Evolutionary conservation across 2,888 invertebrate species (phyloP).

Genomic region (Drosophila dives): DNA sequence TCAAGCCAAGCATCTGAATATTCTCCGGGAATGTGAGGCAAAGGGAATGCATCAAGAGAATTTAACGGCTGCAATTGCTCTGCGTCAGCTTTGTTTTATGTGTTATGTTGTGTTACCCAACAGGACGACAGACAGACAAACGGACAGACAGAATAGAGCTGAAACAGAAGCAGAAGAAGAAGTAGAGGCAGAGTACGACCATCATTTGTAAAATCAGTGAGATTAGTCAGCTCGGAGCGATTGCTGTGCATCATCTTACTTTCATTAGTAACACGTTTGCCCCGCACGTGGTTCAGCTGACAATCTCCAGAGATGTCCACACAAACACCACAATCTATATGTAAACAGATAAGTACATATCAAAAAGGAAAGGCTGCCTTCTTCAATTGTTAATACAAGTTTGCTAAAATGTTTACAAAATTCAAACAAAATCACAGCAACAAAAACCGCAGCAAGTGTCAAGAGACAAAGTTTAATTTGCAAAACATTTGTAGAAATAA

Average conservation of each 20-base stretch:
- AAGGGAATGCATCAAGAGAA: constrained; percentile 14
- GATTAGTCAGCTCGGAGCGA: constrained; percentile 57
- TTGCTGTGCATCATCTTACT: constrained; percentile 52
- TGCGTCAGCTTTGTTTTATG: constrained; percentile 3
- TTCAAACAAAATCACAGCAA: no score
- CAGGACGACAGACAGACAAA: constrained; percentile 2
- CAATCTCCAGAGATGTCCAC: constrained; percentile 53
- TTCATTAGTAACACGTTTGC: constrained; percentile 79
- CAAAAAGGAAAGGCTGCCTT: background rate
- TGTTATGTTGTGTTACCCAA: constrained; percentile 13
- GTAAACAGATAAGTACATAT: background rate
- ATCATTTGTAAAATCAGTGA: constrained; percentile 74
- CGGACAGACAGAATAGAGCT: background rate
- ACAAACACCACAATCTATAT: background rate
- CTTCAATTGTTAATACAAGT: background rate
- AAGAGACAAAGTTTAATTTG: no score
- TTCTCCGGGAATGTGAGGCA: background rate
- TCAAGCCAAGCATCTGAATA: background rate
- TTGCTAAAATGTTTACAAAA: no score
- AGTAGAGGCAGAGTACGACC: constrained; percentile 37
- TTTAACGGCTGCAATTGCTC: constrained; percentile 33
- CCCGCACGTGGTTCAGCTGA: constrained; percentile 74
- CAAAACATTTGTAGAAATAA: no score
- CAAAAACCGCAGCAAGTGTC: no score
- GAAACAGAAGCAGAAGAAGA: background rate